These are phyloP conservation scores for Liparis tanakae DNA, from an alignment of 2,797 vertebrate species.

Conservation along the genomic window DNA sequence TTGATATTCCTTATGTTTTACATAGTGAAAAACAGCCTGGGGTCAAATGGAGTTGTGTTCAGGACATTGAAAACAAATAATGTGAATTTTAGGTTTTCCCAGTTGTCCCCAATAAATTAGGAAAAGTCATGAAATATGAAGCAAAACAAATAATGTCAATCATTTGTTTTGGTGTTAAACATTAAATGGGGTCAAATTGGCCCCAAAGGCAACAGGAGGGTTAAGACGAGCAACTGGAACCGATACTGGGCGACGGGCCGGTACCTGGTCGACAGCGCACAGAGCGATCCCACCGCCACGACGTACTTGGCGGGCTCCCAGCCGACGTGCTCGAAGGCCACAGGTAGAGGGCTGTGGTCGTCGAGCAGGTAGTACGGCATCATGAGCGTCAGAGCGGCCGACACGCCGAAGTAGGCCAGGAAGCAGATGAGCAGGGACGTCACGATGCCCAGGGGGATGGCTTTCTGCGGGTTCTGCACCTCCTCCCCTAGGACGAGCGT, in stretches of 20 bases:
- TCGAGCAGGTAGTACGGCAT: constrained; percentile 80
- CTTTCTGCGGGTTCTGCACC: neutral
- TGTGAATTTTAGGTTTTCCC: too few species aligned
- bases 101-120: too few species aligned
- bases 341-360: constrained; percentile 80
- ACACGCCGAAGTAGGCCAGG: neutral
- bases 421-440: neutral
- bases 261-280: constrained; percentile 86
- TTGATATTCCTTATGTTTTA: too few species aligned
- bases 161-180: too few species aligned
- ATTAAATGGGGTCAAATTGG: too few species aligned
- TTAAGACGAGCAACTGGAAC: too few species aligned
- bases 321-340: constrained; percentile 82
- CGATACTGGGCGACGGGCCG: neutral
- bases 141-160: too few species aligned
- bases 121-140: too few species aligned
- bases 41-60: too few species aligned
- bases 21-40: too few species aligned
- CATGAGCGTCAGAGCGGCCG: neutral
- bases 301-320: constrained; percentile 83
- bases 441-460: neutral
- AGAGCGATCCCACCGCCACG: constrained; percentile 85
- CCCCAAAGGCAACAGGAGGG: too few species aligned
- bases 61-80: too few species aligned
- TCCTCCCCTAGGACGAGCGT: constrained; percentile 9